A percentile compares a stretch with the other conserved stretches of the same genome.
These are phyloP conservation scores for Strigops habroptila DNA, from an alignment of 2,113 vertebrate species.

Conservation along the genomic window DNA sequence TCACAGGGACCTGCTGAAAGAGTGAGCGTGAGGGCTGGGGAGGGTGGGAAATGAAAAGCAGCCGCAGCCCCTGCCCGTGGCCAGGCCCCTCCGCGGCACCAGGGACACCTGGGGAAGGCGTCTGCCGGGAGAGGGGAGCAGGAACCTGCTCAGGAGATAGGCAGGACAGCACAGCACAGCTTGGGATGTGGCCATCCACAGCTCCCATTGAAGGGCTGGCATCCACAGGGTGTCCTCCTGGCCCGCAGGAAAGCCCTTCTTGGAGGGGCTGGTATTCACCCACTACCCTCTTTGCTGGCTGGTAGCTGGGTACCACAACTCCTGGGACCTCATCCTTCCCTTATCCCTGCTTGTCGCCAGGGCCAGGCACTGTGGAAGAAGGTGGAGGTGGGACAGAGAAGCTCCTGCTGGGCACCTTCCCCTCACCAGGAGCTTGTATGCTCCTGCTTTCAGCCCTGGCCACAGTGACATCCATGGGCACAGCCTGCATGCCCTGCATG, in stretches of 20 bases:
- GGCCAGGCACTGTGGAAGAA: background rate
- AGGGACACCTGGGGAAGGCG: background rate
- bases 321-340: background rate
- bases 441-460: rapidly evolving
- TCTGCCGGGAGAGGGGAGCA: background rate
- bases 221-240: background rate
- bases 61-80: background rate
- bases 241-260: background rate
- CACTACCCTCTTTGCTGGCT: background rate
- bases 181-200: background rate
- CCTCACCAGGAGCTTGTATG: background rate
- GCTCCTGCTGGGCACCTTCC: background rate
- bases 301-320: background rate
- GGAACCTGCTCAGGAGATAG: background rate
- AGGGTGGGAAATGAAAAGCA: background rate
- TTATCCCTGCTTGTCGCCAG: background rate
- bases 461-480: background rate
- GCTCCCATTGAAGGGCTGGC: rapidly evolving
- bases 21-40: background rate
- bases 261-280: background rate
- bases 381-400: background rate
- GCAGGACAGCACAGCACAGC: background rate
- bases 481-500: rapidly evolving
- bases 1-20: constrained; percentile 9
- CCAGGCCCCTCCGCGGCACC: background rate